Evolutionary conservation across 2,888 invertebrate species (phyloP), one percentile per base, ranked within the genome.

Genomic region (Vanessa cardui): DNA sequence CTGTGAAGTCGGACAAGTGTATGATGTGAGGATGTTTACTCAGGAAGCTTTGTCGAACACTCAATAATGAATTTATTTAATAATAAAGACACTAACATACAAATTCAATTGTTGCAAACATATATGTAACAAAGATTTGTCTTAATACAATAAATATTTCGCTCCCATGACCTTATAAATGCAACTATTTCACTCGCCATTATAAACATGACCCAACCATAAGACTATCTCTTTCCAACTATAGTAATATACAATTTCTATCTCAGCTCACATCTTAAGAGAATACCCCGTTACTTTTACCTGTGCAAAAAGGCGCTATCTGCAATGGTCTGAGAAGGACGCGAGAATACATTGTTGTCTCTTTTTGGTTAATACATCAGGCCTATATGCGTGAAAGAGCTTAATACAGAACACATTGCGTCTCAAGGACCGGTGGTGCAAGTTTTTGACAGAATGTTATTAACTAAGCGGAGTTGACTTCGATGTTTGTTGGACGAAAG

Each of bases 221-320:
- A 18, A 72, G 6, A 26, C 69, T 61, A 20, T 90, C 89, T 80
- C 85, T 66, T 56, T 90, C 83, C 70, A 74, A 72, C 86, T 69
- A 50, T 68, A 66, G 72, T 83, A 82, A 85, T 83, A 85, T 81
- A 69, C 75, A 82, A 79, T 71, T 75, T 73, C 80, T 74, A 76
- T 91, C 87, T 89, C 92, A 80, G 69, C 83, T 86, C 86, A 85
- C 88, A 92, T 92, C 92, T 91, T 81, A 89, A 90, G 89, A 89
- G 89, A 91, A 85, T 83, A 39, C 86, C 84, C 92, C 93, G 93
- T 93, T 93, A 93, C 92, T 92, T 93, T 92, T 93, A 91, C 91
- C 88, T 79, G 84, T 88, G 90, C 92, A 89, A 91, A 91, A 92
- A 92, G 92, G 91, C 86, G 87, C 80, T 88, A 92, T 92, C 92